Evolutionary conservation across 1,140 invertebrate genomes (phyloP), one percentile per base, ranked within the genome.

Genomic region (Drosophila ambigua): DNA sequence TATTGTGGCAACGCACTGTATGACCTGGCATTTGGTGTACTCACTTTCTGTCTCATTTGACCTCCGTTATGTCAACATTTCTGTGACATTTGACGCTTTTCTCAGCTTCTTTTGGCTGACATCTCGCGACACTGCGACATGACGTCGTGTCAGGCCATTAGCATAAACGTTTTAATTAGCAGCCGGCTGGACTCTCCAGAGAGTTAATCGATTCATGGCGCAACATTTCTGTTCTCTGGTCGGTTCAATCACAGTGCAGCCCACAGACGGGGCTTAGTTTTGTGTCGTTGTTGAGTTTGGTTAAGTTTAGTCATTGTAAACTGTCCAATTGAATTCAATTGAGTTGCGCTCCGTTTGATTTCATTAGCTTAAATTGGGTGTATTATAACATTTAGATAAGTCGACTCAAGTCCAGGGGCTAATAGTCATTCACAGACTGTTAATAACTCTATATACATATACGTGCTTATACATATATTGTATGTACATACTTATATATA

Each of bases 91-190:
- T 65, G 41, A 48, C 9, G 43, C 15, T 44, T 52, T 68, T 68
- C 11, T 24, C 43, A 48, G 44, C 39, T 44, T 46, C 7, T 69
- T 16, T 43, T 46, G 28, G 39, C 45, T 67, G 69, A 82, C 78
- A 80, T 76, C 41, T 53, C 13, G 60, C 44, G 74, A 71, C 67
- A 77, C 66, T 54, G 51, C 53, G 52, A 83, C 72, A 67, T 79
- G 75, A 66, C 79, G 68, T 63, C 57, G 35, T 73, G 71, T 88
- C 72, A 75, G 57, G 53, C 72, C 15, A 88, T 87, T 87, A 72
- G 67, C 83, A 87, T 88, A 88, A 88, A 82, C 59, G 67, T 83
- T 89, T 87, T 88, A 87, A 87, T 87, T 88, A 88, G 72, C 71
- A 64, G 43, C 31, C 23, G 24, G 11, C 55, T 24, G 26, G 46